Evolutionary conservation across 2,113 vertebrate genomes (phyloP).

Genomic region (Thryonomys swinderianus): DNA sequence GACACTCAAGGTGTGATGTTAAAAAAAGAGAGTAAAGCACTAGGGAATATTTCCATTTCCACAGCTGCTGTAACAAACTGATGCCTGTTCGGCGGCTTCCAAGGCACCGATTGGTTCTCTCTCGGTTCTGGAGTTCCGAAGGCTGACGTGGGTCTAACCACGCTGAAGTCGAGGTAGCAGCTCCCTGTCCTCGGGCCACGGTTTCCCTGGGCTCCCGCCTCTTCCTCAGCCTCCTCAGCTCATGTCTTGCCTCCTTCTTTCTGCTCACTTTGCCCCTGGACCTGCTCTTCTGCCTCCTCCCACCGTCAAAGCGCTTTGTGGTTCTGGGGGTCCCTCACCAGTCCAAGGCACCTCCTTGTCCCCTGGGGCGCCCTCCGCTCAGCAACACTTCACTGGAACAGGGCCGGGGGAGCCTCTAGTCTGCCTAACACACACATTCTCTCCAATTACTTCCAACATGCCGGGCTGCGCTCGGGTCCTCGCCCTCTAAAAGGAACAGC

Average conservation of each 20-base stretch:
- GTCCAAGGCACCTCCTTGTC: too few species aligned
- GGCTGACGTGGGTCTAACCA: neutral
- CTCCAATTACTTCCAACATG: neutral
- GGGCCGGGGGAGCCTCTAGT: neutral
- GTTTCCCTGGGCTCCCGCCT: neutral
- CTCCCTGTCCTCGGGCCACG: neutral
- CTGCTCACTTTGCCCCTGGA: neutral
- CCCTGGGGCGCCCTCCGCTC: too few species aligned
- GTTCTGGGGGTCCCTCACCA: too few species aligned
- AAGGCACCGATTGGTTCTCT: neutral
- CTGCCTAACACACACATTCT: neutral
- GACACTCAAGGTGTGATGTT: neutral
- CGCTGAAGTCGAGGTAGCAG: neutral
- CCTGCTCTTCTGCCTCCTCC: too few species aligned
- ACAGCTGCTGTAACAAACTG: too few species aligned
- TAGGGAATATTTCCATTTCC: neutral
- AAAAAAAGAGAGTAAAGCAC: neutral
- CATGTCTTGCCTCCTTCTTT: neutral
- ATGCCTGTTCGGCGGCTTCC: neutral
- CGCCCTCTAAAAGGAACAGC: neutral
- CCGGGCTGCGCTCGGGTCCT: neutral
- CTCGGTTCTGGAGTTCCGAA: neutral
- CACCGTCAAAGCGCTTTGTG: too few species aligned
- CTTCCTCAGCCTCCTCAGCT: neutral
- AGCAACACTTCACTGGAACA: neutral